Evolutionary conservation across 2,888 invertebrate species (phyloP), one percentile per base, ranked within the genome.

Genomic region (Stegana nigrithorax): DNA sequence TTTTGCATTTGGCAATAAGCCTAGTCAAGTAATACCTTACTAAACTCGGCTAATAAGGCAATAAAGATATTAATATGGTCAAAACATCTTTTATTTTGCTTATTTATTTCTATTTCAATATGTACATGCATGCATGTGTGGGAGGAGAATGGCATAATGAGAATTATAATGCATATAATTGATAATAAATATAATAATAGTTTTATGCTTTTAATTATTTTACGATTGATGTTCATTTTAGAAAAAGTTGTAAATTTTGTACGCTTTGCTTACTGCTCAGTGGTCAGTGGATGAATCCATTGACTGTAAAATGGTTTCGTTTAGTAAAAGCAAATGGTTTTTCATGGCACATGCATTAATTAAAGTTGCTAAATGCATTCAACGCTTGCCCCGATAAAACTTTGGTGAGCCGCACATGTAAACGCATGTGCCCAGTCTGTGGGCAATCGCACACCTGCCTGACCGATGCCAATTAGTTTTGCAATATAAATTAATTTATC

Each of bases 1-100:
- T 42, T 57, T 39, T 36, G 53, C 14, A 36, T 32, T 57, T 10
- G 42, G 14, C 57, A 39, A 42, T 57, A 23, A 39, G 67, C 36
- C 66, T 51, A 39, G 39, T 17, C 32, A n/a, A 42, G 75, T 77
- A 75, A 75, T 75, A 74, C 65, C 64, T 65, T 73, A 71, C 73
- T 59, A 75, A 75, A 73, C 66, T 65, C 55, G 70, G 67, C 75
- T 75, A 75, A 75, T 75, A 80, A 75, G 75, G 78, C 80, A 78
- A 75, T 75, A 75, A 78, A 68, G 67, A 73, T 67, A 71, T 75
- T 73, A 71, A 10, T 26, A 12, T 2, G 57, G 1, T 25, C 29
- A 32, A 8, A 32, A 32, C 32, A 32, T 12, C 5, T 2, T 12
- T n/a, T 12, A n/a, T n/a, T 10, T 42, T 42, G 42, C n/a, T 42